Evolutionary conservation across 2,888 invertebrate species (phyloP).

Genomic region (Gymnocheta viridis): DNA sequence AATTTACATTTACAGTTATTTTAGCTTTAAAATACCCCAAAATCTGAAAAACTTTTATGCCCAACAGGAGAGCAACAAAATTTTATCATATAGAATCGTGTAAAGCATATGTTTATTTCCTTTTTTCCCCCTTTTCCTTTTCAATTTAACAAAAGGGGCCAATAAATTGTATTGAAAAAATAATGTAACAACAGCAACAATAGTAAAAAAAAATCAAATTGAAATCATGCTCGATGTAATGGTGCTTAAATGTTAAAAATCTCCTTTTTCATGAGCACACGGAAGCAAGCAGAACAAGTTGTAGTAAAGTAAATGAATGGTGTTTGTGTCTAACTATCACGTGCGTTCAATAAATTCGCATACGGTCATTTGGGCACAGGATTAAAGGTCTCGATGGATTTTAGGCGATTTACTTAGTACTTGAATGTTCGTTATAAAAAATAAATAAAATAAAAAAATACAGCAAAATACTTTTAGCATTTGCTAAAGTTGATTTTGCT

Average conservation of each 20-base stretch:
- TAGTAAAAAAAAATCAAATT: conserved; percentile 47
- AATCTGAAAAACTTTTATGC: not conserved
- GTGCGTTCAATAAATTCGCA: conserved; percentile 78
- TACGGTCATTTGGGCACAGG: conserved; percentile 74
- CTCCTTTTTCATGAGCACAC: conserved; percentile 1
- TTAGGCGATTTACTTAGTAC: conserved; percentile 62
- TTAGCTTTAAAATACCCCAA: conserved; percentile 37
- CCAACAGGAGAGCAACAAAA: not conserved
- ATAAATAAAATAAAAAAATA: conserved; percentile 2
- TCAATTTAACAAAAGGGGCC: conserved; percentile 6
- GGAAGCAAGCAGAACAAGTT: not conserved
- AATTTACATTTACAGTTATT: conserved; percentile 55
- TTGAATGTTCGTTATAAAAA: conserved; percentile 19
- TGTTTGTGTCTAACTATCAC: conserved; percentile 75
- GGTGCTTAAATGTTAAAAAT: conserved; percentile 66
- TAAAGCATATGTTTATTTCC: not conserved
- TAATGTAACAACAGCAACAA: conserved; percentile 22
- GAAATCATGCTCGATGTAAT: conserved; percentile 65
- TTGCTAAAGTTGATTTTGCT: conserved; percentile 23
- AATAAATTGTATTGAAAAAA: conserved; percentile 52
- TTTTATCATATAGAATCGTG: not conserved
- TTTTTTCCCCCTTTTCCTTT: not conserved
- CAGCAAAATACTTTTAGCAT: conserved; percentile 43
- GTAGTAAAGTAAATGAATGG: conserved; percentile 28
- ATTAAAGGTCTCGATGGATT: conserved; percentile 74